Conservation (phyloP, 1,140 invertebrate species). For the Listronotus bonariensis region DNA sequence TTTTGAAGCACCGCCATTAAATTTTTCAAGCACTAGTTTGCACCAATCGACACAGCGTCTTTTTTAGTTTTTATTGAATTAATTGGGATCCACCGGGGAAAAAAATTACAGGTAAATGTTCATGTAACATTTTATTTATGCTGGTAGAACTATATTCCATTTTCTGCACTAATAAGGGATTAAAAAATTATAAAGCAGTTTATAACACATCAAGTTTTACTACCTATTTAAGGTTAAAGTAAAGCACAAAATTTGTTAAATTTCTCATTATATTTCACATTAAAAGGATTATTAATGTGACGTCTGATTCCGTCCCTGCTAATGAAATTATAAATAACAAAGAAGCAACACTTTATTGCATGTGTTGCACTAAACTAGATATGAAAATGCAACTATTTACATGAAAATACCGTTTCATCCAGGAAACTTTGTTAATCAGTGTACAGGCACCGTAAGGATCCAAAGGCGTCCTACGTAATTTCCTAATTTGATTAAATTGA, state of each 20-base stretch:
- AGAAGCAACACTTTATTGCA: constrained; percentile 24
- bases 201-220: neutral
- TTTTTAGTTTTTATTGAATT: too few relatives aligned
- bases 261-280: constrained; percentile 5
- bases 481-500: too few relatives aligned
- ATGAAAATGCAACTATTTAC: constrained; percentile 35
- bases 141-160: too few relatives aligned
- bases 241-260: constrained; percentile 8
- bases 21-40: too few relatives aligned
- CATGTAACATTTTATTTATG: too few relatives aligned
- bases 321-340: constrained; percentile 27
- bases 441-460: neutral
- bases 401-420: constrained; percentile 25
- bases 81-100: too few relatives aligned
- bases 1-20: too few relatives aligned
- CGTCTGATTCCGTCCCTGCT: constrained; percentile 3
- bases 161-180: too few relatives aligned
- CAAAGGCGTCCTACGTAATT: too few relatives aligned
- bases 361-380: constrained; percentile 28
- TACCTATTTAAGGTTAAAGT: neutral
- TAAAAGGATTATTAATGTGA: constrained; percentile 15
- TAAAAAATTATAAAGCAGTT: too few relatives aligned
- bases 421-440: constrained; percentile 31
- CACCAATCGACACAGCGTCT: too few relatives aligned
- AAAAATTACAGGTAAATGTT: too few relatives aligned